Evolutionary conservation across 53 echinoderm and acorn worm genomes (phyloP), one percentile per base, ranked within the genome.

Genomic region (Actinopyga echinites): DNA sequence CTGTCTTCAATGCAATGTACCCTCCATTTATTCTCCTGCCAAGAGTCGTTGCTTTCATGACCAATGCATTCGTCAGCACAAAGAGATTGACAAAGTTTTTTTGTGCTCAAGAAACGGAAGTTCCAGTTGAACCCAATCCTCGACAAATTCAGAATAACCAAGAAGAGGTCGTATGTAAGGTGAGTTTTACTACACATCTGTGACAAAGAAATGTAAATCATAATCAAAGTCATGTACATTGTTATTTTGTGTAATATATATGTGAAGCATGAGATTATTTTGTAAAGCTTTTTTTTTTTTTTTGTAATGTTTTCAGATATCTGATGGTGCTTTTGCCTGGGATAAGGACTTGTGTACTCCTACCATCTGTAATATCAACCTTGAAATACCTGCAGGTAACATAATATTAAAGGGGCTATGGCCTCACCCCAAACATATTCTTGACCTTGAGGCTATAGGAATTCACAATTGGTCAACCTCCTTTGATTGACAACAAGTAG

Each of bases 1-100:
- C 88, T 10, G 86, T 95, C 86, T 93, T 95, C 91, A 95, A 93
- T 61, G 89, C 92, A 75, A 82, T 95, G 84, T 82, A 79, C 61
- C 79, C 90, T 17, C 95, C 95, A 8, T 83, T 95, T 6, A 83
- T 91, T 55, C 65, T 95, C 20, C 60, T 95, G 40, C 95, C 95
- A 22, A 93, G 82, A 61, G 89, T 93, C 65, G 82, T 95, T 57
- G 83, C 90, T 6, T 95, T 88, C 36, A 73, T 83, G 32, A 88
- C 93, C 84, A 95, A 95, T 85, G 95, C 93, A 54, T 73, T 79
- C 6, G 86, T 95, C 84, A 93, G 93, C 38, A 93, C 86, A 4
- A 86, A 82, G 11, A 89, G 95, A 10, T 79, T 95, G 17, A 83
- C 83, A 19, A 68, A 74, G 0, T 95, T 86, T 90, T 95, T 93